Base-by-base conservation (phyloP, 2,113 vertebrate genomes). In the Microcebus jonahi region DNA sequence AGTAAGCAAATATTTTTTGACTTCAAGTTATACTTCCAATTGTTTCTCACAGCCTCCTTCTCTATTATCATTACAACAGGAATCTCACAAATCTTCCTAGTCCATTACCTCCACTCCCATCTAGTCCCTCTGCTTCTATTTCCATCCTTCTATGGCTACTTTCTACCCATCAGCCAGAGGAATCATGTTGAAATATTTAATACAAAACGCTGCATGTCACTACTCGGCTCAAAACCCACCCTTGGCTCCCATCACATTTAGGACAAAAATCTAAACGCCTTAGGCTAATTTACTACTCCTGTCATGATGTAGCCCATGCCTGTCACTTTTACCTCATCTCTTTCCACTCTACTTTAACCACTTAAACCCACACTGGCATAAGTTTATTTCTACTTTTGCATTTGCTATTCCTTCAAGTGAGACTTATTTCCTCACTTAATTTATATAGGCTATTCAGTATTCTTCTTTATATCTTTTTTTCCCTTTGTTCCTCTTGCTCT, bases 71-170 rank as follows among this genome's bases (percentile, higher is more conserved):
- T n/a, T 76, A 18, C 14, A 39, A 34, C 3, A 36, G 4, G 68
- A 63, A 13, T 73, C 4, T n/a, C 3, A 45, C 5, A 76, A 55
- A 13, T 73, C 4, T n/a, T 4, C 29, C 17, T 15, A 29, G 29
- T 13, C 8, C 36, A 13, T 25, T 14, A 67, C 0, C 12, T 5
- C 36, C 5, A 2, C 6, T 81, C 29, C 0, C 13, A n/a, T 1
- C 5, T 25, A 4, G 1, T 50, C 20, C 8, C 34, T 68, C 29
- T 17, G 11, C 21, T 61, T 87, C 25, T 36, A 25, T 36, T 70
- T 81, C 21, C 4, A 23, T n/a, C n/a, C 11, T 39, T 68, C n/a
- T 20, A 8, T 0, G 0, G 2, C 48, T 55, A 61, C 8, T 94
- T 6, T 65, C 8, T 65, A 34, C 3, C 2, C 6, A 23, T 13